Evolutionary conservation across 2,113 vertebrate species (phyloP).

Genomic region (Piprites chloris): DNA sequence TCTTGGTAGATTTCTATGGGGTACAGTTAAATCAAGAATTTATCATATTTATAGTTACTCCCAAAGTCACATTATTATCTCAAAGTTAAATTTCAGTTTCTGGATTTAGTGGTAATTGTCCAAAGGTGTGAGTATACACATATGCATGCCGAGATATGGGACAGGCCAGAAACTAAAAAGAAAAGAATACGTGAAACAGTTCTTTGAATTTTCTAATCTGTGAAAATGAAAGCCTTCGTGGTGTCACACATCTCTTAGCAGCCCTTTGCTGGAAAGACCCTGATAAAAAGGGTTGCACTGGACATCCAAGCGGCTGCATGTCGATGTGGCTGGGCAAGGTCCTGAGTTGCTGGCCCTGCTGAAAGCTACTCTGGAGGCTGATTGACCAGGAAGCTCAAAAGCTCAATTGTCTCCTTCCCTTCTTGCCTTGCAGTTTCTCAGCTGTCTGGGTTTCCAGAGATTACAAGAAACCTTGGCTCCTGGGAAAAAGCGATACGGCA

Average conservation of each 20-base stretch:
- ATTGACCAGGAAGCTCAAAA: not conserved
- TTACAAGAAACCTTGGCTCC: not conserved
- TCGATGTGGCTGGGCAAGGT: fast-evolving
- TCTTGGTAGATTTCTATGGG: not conserved
- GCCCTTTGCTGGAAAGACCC: not conserved
- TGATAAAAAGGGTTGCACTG: fast-evolving
- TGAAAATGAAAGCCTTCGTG: not conserved
- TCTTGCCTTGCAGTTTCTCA: not conserved
- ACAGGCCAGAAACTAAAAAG: not conserved
- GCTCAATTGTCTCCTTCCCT: not conserved
- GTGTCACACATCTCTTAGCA: not conserved
- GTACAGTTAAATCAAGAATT: not conserved
- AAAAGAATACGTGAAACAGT: not conserved
- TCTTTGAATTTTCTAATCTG: not conserved
- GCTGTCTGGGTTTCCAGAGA: not conserved
- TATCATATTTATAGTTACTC: not conserved
- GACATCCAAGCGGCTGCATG: fast-evolving
- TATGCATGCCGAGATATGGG: not conserved
- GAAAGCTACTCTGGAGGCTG: fast-evolving
- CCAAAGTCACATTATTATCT: not conserved
- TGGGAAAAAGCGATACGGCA: fast-evolving
- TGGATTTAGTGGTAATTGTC: not conserved
- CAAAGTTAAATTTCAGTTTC: not conserved
- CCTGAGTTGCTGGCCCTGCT: not conserved
- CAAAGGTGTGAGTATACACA: not conserved